Base-by-base conservation (phyloP, 1,140 invertebrate species). In the fruit fly (Drosophila melanogaster) region DNA sequence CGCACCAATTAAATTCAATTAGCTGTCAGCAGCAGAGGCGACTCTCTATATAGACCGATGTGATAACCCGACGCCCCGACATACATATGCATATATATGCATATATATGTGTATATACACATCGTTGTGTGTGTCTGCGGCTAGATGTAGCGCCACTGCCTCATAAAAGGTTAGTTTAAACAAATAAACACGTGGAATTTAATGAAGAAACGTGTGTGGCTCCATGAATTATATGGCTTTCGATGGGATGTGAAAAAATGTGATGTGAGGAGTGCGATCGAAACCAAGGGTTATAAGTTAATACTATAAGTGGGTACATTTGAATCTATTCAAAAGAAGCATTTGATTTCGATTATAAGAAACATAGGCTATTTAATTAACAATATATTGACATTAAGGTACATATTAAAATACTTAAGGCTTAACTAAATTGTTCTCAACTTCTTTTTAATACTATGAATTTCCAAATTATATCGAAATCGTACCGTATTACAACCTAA, bases 1-100 rank as follows among this genome's bases (percentile, higher is more conserved):
- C 81, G 77, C 81, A 70, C 83, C 83, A 86, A 87, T 86, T 81
- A 87, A 86, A 86, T 86, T 86, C 83, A 86, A 86, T 87, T 86
- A 79, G 75, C 81, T 81, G 81, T 81, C 81, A 80, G 81, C 81
- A 70, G 55, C 61, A 46, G 40, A 46, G 30, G 49, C 38, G 59
- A 62, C 74, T 54, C 74, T 54, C 74, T 54, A 44, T 51, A 43
- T 33, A 30, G 40, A 40, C 35, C 59, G 15, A 59, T 65, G 51
- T 65, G 72, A 75, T 76, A 76, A 60, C 46, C 54, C 60, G 17
- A 40, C 56, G 35, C 60, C 56, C 44, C 55, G 37, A 35, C 41
- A 19, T 22, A 19, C 17, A 22, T 22, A 22, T 22, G 19, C 19
- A 22, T 22, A 44, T 19, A 10, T 47, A 41, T 22, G 50, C 54